phyloP scores from a whole-genome alignment of 2,113 vertebrate species.

The Odocoileus hemionus region DNA sequence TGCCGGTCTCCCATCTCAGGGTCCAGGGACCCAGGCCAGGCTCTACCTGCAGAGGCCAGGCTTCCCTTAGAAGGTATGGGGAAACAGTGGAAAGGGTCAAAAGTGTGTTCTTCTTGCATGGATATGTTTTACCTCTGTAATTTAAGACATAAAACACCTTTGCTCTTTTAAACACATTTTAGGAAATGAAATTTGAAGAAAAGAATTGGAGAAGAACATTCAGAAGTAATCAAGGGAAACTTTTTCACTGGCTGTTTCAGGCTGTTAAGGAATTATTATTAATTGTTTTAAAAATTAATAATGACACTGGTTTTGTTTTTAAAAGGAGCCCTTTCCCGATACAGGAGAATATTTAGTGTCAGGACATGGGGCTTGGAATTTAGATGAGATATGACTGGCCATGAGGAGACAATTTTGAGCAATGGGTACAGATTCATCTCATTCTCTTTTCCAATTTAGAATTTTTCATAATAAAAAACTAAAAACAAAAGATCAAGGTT shows the following conservation, averaged over 20 bases:
- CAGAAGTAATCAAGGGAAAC: not conserved
- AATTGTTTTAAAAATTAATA: not conserved
- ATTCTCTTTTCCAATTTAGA: not conserved
- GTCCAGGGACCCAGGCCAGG: not conserved
- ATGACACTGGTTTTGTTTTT: not conserved
- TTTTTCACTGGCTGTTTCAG: not conserved
- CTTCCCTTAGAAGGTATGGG: not conserved
- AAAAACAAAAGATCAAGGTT: not conserved
- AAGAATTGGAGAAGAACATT: not conserved
- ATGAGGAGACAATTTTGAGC: not conserved
- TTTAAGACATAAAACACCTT: not conserved
- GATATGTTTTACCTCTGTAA: not conserved
- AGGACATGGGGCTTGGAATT: not conserved
- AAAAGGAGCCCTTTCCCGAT: not conserved
- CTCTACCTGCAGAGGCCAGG: not conserved
- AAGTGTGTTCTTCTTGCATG: not conserved
- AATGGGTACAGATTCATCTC: not conserved
- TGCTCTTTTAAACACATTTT: not conserved
- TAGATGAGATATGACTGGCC: not conserved
- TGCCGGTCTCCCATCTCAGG: not conserved
- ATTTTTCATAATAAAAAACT: not conserved
- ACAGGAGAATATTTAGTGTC: not conserved
- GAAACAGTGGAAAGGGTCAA: not conserved
- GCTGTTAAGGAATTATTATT: not conserved
- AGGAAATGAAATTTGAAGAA: conserved; percentile 20